Percentiles rank a stretch among this genome's conserved stretches.
Conservation (phyloP, 2,888 invertebrate genomes). For the Entomobrya proxima region DNA sequence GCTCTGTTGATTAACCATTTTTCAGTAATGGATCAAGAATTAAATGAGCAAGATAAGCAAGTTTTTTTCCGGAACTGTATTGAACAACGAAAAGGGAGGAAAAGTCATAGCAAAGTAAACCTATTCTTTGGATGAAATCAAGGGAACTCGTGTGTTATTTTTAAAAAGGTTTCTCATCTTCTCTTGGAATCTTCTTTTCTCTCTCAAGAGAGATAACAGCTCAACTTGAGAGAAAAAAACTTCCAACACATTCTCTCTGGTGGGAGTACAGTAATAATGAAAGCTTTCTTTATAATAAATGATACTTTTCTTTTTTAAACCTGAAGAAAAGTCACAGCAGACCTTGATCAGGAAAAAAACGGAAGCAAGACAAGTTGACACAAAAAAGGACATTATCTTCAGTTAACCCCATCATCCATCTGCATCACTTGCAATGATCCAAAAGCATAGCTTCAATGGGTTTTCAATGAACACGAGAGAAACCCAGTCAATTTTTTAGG, state of each 20-base stretch:
- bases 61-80: background rate
- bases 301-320: background rate
- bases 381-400: conserved; percentile 7
- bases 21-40: background rate
- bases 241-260: background rate
- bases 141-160: conserved; percentile 7
- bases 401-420: conserved; percentile 26
- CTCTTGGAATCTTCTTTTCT: background rate
- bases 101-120: background rate
- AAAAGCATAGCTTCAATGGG: background rate
- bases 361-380: background rate
- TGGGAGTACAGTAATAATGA: background rate
- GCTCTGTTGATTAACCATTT: background rate
- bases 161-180: background rate
- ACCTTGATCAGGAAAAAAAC: background rate
- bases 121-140: background rate
- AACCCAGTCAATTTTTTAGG: background rate
- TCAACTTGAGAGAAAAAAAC: background rate
- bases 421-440: background rate
- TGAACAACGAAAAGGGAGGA: background rate
- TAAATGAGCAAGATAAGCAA: background rate
- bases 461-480: background rate
- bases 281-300: background rate
- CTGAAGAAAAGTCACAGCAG: background rate
- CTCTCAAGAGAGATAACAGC: background rate